Base-by-base conservation (phyloP, 2,888 invertebrate species). In the Bruchidius siliquastri region DNA sequence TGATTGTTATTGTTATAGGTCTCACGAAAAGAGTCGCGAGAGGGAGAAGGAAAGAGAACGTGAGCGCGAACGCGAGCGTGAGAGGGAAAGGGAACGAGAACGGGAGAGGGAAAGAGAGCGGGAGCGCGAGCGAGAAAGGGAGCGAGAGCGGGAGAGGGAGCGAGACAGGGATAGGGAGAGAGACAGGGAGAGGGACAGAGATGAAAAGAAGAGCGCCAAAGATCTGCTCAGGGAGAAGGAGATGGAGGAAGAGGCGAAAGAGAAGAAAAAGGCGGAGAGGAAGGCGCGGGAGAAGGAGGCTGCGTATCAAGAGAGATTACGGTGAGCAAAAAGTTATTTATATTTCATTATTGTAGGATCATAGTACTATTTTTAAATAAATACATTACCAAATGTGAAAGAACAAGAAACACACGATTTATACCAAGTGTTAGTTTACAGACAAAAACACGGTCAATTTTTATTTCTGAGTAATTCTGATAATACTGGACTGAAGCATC, bases 271-370 rank as follows among this genome's bases (percentile, higher is more conserved):
- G 80, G 88, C 92, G 6, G 98, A 98, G 84, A 92, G 97, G 86
- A 93, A 95, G 86, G 94, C 97, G 0, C 88, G 97, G 18, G 98
- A 98, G 85, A 98, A 98, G 86, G 98, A 98, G 87, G 94, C 95
- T 49, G 95, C 96, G n/a, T 98, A 98, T 87, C 97, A 98, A 88
- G 96, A 94, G 88, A 88, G 95, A 87, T 88, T 89, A 76, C 82
- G 85, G 85, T 85, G 78, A 73, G 68, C 69, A 49, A 49, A 26
- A 20, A n/a, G 68, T 21, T 71, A 21, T 49, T 26, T 68, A 21
- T 68, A 20, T 22, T n/a, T n/a, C n/a, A n/a, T n/a, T n/a, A n/a
- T n/a, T 13, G 21, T 13, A 67, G 20, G 18, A 21, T 22, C 21
- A 71, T 21, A 21, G 67, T 67, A 71, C 20, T 2, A 67, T n/a